phyloP scores from a whole-genome alignment of 30 jellyfish, hydroid and myxozoan genomes.

The Chironex yamaguchii region DNA sequence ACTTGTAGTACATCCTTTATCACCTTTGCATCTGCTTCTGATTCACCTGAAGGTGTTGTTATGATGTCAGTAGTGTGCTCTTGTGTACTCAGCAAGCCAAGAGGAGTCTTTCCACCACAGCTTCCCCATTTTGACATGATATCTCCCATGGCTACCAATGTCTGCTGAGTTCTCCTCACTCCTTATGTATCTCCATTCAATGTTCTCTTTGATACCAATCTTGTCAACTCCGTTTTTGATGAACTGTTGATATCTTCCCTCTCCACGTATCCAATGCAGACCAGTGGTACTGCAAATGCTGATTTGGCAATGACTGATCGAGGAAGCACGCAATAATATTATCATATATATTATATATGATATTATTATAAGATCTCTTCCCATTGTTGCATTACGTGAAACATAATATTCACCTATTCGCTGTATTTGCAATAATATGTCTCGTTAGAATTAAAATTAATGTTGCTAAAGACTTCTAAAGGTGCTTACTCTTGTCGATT shows the following conservation, averaged over 20 bases:
- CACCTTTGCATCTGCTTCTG: conserved; percentile 31
- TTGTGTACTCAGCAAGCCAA: conserved; percentile 19
- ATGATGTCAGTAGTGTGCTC: conserved; percentile 32
- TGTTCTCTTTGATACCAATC: conserved; percentile 25
- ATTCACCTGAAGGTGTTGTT: not conserved
- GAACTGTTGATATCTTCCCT: conserved; percentile 57
- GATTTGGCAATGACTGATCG: too few relatives aligned
- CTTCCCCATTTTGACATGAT: not conserved
- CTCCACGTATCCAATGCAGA: conserved; percentile 70
- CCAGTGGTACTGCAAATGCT: too few relatives aligned
- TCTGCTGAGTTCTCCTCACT: conserved; percentile 54
- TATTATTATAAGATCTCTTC: too few relatives aligned
- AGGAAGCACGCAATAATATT: too few relatives aligned
- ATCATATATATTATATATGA: too few relatives aligned
- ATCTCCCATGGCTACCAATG: conserved; percentile 45
- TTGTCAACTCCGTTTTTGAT: conserved; percentile 68
- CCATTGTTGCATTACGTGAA: too few relatives aligned
- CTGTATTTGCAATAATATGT: too few relatives aligned
- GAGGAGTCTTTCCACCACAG: conserved; percentile 14
- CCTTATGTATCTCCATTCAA: conserved; percentile 63
- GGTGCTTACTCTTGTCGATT: too few relatives aligned
- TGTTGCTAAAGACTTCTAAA: too few relatives aligned
- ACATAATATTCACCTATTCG: too few relatives aligned
- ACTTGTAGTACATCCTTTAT: conserved; percentile 14
- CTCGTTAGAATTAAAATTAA: too few relatives aligned